A percentile compares a stretch with the other conserved stretches of the same genome.
Evolutionary conservation across 2,797 vertebrate genomes (phyloP).

Genomic region (Pseudomugil tenellus): DNA sequence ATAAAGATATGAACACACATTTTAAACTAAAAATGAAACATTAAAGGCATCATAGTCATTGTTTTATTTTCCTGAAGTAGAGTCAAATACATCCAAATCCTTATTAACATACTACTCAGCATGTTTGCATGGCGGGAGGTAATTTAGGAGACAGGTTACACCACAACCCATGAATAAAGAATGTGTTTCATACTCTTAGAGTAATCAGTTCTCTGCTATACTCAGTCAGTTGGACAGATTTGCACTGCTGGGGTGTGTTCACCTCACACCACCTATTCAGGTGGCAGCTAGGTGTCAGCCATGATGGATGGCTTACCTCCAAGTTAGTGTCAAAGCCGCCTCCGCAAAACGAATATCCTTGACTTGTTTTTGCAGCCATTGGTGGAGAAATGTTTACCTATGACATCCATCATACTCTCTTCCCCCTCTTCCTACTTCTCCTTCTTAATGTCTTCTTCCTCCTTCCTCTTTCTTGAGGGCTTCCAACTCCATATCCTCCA

Average conservation of each 20-base stretch:
- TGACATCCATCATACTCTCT: slow-evolving; percentile 73
- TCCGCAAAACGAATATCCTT: slow-evolving; percentile 29
- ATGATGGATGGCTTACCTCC: slow-evolving; percentile 69
- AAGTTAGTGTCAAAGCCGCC: slow-evolving; percentile 21
- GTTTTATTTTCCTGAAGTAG: slow-evolving; percentile 2
- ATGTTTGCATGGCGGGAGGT: slow-evolving; percentile 28
- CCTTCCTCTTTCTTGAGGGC: slow-evolving; percentile 44
- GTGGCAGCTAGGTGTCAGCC: slow-evolving; percentile 63
- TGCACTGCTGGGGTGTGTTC: slow-evolving; percentile 43
- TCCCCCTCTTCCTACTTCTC: slow-evolving; percentile 18
- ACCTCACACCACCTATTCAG: slow-evolving; percentile 61
- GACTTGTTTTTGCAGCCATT: slow-evolving; percentile 69
- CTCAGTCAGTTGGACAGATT: slow-evolving; percentile 51
- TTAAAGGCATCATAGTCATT: background rate
- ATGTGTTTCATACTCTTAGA: slow-evolving; percentile 34
- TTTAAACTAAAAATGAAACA: background rate
- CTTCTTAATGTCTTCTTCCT: slow-evolving; percentile 35
- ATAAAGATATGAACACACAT: background rate
- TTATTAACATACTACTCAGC: background rate
- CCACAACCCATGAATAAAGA: slow-evolving; percentile 19
- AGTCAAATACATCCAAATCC: slow-evolving; percentile 12
- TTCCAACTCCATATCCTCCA: slow-evolving; percentile 32
- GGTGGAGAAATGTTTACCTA: slow-evolving; percentile 74
- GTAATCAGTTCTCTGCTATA: slow-evolving; percentile 42
- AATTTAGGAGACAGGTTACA: slow-evolving; percentile 15